These are phyloP conservation scores for Poeciliopsis retropinna DNA, from an alignment of 2,113 vertebrate genomes.

Conservation along the genomic window DNA sequence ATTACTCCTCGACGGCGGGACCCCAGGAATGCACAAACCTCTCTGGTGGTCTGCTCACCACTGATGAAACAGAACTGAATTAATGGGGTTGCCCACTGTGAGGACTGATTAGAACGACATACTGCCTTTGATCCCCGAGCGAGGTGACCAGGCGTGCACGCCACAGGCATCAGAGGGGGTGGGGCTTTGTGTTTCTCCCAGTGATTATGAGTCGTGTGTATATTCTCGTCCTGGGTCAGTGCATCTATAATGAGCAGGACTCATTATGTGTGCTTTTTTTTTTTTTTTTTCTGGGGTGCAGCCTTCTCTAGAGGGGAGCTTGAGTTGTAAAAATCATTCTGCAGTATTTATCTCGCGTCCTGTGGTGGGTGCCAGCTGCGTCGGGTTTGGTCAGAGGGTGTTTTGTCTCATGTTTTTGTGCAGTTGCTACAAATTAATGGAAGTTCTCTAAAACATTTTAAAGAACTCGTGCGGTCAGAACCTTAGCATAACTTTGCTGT, in stretches of 20 bases:
- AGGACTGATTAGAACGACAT: slow-evolving; percentile 69
- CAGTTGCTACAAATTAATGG: slow-evolving; percentile 15
- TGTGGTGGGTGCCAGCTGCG: not conserved
- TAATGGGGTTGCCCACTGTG: slow-evolving; percentile 74
- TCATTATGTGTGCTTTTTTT: slow-evolving; percentile 46
- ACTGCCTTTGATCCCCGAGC: slow-evolving; percentile 66
- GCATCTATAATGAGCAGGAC: slow-evolving; percentile 50
- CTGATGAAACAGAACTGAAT: slow-evolving; percentile 78
- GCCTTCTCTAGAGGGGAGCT: slow-evolving; percentile 31
- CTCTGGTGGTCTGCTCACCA: slow-evolving; percentile 51
- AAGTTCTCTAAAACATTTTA: slow-evolving; percentile 3
- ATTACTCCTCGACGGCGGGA: slow-evolving; percentile 62
- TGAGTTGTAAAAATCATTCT: slow-evolving; percentile 46
- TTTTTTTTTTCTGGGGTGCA: slow-evolving; percentile 24
- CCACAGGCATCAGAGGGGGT: slow-evolving; percentile 30
- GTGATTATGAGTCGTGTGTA: slow-evolving; percentile 5
- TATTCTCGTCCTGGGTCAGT: slow-evolving; percentile 47
- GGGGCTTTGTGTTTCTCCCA: slow-evolving; percentile 17
- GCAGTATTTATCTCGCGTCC: slow-evolving; percentile 1
- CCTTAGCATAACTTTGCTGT: slow-evolving; percentile 1
- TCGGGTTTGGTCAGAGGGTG: slow-evolving; percentile 4
- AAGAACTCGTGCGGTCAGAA: slow-evolving; percentile 19
- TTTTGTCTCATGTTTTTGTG: slow-evolving; percentile 5
- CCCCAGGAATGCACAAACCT: slow-evolving; percentile 63
- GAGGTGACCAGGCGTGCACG: slow-evolving; percentile 58